Base-by-base conservation (phyloP, 2,888 invertebrate genomes). In the Gymnosoma rotundatum region DNA sequence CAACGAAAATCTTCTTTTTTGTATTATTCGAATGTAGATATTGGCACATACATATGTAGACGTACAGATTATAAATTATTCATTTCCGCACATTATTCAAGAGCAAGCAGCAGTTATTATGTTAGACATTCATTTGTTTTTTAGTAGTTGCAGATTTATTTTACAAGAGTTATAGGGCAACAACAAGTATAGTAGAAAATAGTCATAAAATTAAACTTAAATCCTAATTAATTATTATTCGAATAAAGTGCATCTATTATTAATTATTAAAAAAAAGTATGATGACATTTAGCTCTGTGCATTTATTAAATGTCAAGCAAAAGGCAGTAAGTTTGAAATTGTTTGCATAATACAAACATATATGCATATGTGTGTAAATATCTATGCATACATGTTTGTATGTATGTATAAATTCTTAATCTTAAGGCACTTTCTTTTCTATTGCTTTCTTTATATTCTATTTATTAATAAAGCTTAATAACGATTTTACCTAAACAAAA, bases 401-500 rank as follows among this genome's bases (percentile, higher is more conserved):
- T n/a, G n/a, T 32, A 32, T 32, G 32, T 50, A 50, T 52, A 16
- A 16, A n/a, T 38, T 38, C 21, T 36, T 54, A 67, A 32, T 36
- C 21, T 10, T 45, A 54, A 54, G 45, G 60, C 67, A 67, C 42
- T 72, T 72, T 66, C 1, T 9, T 16, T 56, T 61, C 25, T 2
- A 32, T 32, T 7, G 8, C 12, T 50, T 52, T 54, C 14, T 52
- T 18, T 52, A 73, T 12, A 60, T 38, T 64, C 64, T 84, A 84
- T 78, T 84, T 81, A 63, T 81, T 84, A 81, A 78, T 86, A 86
- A 86, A 86, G 78, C 86, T 86, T 86, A 86, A 86, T 58, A 76
- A 81, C 72, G 75, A 80, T 79, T 83, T 85, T 83, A 60, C 83
- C 83, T 86, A 85, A 78, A 85, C 78, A 60, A 54, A 38, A 80